phyloP scores from a whole-genome alignment of 1,140 invertebrate species.

The Platorchestia sp. region DNA sequence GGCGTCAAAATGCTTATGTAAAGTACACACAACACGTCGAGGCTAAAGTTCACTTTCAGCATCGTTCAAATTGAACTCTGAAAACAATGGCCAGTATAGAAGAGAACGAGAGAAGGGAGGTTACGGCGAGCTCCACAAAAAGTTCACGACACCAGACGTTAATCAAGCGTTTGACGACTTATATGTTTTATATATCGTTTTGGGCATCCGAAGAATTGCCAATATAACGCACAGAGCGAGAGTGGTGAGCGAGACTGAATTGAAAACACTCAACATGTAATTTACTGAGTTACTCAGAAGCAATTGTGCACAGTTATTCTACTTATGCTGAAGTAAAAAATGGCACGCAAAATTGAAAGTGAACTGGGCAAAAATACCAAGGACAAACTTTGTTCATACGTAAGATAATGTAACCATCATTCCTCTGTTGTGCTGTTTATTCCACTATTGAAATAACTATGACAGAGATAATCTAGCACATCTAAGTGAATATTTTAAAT shows the following conservation, averaged over 20 bases:
- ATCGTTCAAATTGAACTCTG: background rate
- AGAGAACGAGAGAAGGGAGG: background rate
- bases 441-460: background rate
- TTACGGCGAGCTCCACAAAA: background rate
- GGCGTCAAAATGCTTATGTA: background rate
- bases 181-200: background rate
- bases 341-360: background rate
- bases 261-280: background rate
- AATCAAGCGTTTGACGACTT: background rate
- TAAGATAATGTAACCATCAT: too few relatives aligned
- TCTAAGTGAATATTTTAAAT: background rate
- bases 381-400: too few relatives aligned
- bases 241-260: background rate
- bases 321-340: background rate
- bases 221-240: background rate
- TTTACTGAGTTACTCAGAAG: background rate
- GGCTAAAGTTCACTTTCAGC: background rate
- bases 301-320: background rate
- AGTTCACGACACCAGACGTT: background rate
- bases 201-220: background rate
- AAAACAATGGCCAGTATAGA: background rate
- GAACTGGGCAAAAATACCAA: background rate
- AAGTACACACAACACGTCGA: background rate
- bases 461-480: background rate
- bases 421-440: too few relatives aligned